Base-by-base conservation (phyloP, 2,797 vertebrate genomes). In the Peromyscus aztecus region DNA sequence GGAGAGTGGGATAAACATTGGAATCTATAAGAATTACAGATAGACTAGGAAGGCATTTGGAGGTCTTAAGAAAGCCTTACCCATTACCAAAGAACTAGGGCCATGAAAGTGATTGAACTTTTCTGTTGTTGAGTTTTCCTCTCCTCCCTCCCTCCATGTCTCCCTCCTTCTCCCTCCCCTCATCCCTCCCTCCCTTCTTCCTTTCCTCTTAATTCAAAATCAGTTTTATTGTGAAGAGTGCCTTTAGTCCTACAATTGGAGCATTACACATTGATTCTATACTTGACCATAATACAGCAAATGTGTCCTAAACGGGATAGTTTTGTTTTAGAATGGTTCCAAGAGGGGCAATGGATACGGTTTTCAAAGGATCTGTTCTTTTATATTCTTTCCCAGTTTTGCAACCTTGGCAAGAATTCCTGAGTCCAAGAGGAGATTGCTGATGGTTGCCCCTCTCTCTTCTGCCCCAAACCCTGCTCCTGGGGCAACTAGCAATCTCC, bases 391-490 rank as follows among this genome's bases (percentile, higher is more conserved):
- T 67, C 96, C 84, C 94, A 94, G 95, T 85, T 95, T 94, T 97
- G 89, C 95, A 97, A 95, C 49, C 83, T 97, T 96, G 93, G 63
- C 93, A 94, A 97, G 81, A 97, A 96, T 96, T 98, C 97, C 97
- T 94, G 96, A 97, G 98, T 97, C 96, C 97, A 93, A 94, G 92
- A 97, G 75, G 67, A 97, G 97, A 76, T 31, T 89, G 96, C 90
- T 89, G 97, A 57, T 84, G 95, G 88, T 97, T 93, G 96, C 85
- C 97, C 90, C 98, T 97, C 95, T 97, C 93, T 97, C 97, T 97
- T 98, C 98, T 97, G 97, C 97, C 97, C 96, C 98, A 97, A 84
- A 91, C 97, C 98, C 97, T 92, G 96, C 92, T 97, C 92, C 97
- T 96, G 97, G 97, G 97, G 97, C 98, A 96, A 95, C 98, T 97